Base-by-base conservation (phyloP, 2,797 vertebrate genomes). In the Manis javanica region DNA sequence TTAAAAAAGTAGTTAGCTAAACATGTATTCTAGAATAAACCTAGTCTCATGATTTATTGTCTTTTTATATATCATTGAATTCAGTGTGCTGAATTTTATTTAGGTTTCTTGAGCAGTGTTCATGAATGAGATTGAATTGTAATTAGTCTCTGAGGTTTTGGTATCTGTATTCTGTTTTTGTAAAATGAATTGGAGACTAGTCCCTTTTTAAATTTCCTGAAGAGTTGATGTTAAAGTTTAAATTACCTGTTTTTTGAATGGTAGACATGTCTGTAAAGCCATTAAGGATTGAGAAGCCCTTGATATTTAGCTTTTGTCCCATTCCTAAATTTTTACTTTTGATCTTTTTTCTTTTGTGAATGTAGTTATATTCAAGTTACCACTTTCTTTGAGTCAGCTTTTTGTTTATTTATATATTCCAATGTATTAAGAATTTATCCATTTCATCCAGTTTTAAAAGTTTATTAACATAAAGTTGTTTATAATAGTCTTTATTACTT, bases 91-190 rank as follows among this genome's bases (percentile, higher is more conserved):
- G 29, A 39, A 15, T 26, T 89, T 74, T 79, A 46, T 68, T 87
- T 94, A 39, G 68, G 21, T 90, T 86, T 86, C 87, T 95, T 91
- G 79, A 53, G 39, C 31, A n/a, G 29, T 53, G 26, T 85, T 95
- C 55, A 12, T 79, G 31, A 90, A 90, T 90, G 71, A 74, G 46
- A 71, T 5, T 66, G 34, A 66, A 51, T 21, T 85, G 5, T 85
- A 49, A 59, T 91, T 82, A 53, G 69, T 66, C n/a, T 92, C 34
- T 87, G 77, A 84, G 23, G 8, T 55, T 91, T 57, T 89, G 24
- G 0, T 57, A n/a, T 92, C 51, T 95, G 21, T 82, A 53, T 57
- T 72, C 39, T 12, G n/a, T 37, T 24, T 86, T 55, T 68, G 39
- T 59, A 69, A 75, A 78, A 77, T 87, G 21, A 92, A 23, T 42